Percentiles rank a stretch among this genome's conserved stretches.
phyloP scores from a whole-genome alignment of 1,140 invertebrate genomes.

The Pristionchus pacificus region DNA sequence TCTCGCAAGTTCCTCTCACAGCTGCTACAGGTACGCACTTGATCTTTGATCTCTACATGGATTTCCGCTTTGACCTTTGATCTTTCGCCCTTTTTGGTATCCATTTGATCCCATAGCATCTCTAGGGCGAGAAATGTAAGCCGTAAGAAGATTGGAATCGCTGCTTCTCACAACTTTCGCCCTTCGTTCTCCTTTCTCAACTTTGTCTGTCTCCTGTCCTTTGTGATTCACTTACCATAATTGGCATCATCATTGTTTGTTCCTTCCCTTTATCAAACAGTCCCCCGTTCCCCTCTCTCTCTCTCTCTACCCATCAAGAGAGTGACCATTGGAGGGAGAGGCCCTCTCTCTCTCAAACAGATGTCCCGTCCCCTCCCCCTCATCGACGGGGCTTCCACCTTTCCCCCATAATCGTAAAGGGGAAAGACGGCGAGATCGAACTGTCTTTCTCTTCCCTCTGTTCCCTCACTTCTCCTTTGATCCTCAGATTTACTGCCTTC shows the following conservation, averaged over 20 bases:
- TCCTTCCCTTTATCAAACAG: neutral
- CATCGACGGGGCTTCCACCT: neutral
- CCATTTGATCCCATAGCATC: conserved; percentile 5
- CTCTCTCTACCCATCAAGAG: conserved; percentile 1
- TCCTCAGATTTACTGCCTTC: conserved; percentile 19
- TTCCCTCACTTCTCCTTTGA: neutral
- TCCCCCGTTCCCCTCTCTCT: neutral
- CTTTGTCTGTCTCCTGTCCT: conserved; percentile 1
- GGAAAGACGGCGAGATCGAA: conserved; percentile 18
- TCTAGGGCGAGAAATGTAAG: neutral
- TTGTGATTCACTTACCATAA: too few relatives aligned
- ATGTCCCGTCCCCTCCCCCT: neutral
- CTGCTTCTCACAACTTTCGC: neutral
- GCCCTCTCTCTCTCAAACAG: conserved; percentile 2
- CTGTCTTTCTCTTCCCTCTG: conserved; percentile 15
- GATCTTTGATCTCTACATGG: neutral
- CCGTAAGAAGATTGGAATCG: neutral
- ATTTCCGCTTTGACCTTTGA: neutral
- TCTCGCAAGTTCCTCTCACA: conserved; percentile 4
- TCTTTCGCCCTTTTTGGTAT: neutral
- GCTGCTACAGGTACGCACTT: neutral
- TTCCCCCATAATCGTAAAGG: conserved; percentile 11
- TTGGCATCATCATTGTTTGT: neutral
- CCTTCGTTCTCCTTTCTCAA: neutral
- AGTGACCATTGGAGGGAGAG: conserved; percentile 15